Conservation (phyloP, 1,140 invertebrate genomes). For the Drosophila aff. region DNA sequence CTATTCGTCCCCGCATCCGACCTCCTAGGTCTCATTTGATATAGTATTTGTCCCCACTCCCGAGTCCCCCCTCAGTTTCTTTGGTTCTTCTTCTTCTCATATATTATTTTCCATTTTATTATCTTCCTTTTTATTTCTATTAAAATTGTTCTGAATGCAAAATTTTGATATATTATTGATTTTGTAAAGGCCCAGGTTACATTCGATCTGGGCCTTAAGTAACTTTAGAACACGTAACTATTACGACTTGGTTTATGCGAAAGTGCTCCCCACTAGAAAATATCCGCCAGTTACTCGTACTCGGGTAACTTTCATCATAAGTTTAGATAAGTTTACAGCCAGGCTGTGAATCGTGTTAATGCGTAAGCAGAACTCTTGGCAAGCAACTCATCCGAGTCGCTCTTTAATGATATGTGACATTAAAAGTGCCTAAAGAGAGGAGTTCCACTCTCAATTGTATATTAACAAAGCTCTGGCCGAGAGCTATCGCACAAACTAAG, state of each 20-base stretch:
- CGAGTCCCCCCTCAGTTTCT: conserved; percentile 2
- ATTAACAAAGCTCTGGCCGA: background rate
- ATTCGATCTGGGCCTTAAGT: conserved; percentile 24
- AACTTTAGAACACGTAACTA: conserved; percentile 31
- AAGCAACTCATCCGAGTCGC: background rate
- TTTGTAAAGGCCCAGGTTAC: conserved; percentile 19
- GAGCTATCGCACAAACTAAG: conserved; percentile 32
- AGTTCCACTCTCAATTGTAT: background rate
- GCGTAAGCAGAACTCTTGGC: background rate
- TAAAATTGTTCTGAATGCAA: conserved; percentile 85
- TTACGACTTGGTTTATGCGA: conserved; percentile 30
- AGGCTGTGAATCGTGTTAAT: background rate
- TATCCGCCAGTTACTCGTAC: too few species aligned
- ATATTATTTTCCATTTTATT: conserved; percentile 46
- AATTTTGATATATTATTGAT: conserved; percentile 48
- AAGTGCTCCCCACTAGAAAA: background rate
- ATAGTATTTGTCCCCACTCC: conserved; percentile 23
- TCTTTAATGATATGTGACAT: background rate
- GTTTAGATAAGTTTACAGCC: conserved; percentile 5
- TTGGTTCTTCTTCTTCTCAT: conserved; percentile 61
- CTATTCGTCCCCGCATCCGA: conserved; percentile 6
- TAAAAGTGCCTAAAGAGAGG: background rate
- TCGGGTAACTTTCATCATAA: background rate
- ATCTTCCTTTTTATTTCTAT: conserved; percentile 47
- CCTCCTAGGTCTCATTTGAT: conserved; percentile 19